These are phyloP conservation scores for Siniperca knerii DNA, from an alignment of 2,113 vertebrate species.

Conservation along the genomic window DNA sequence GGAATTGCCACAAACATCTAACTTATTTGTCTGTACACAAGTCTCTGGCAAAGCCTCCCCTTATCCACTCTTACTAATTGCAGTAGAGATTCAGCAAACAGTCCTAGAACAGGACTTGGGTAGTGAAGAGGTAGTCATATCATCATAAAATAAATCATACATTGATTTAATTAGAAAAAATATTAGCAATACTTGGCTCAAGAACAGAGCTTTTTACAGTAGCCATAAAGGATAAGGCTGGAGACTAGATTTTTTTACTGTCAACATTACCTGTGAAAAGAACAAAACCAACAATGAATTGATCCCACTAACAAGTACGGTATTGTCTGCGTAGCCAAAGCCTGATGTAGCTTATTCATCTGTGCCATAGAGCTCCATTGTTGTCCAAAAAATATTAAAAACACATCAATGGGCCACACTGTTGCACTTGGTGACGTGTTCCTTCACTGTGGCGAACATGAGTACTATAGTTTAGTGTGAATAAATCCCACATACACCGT, in stretches of 20 bases:
- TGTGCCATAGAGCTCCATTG: not conserved
- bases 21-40: conserved; percentile 12
- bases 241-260: not conserved
- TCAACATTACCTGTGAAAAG: not conserved
- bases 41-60: conserved; percentile 8
- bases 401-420: not conserved
- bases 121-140: not conserved
- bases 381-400: not conserved
- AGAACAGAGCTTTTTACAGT: not conserved
- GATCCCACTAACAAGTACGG: not conserved
- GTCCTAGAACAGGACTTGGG: not conserved
- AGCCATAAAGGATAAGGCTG: not conserved
- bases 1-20: conserved; percentile 40
- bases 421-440: not conserved
- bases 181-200: not conserved
- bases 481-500: not conserved
- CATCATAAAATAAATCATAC: not conserved
- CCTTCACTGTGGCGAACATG: not conserved
- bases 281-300: not conserved
- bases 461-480: not conserved
- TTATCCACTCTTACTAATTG: conserved; percentile 20
- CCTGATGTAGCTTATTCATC: not conserved
- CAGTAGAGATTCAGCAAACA: conserved; percentile 2
- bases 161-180: not conserved
- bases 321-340: not conserved